Base-by-base conservation (phyloP, 2,797 vertebrate species). In the Caiman crocodilus region DNA sequence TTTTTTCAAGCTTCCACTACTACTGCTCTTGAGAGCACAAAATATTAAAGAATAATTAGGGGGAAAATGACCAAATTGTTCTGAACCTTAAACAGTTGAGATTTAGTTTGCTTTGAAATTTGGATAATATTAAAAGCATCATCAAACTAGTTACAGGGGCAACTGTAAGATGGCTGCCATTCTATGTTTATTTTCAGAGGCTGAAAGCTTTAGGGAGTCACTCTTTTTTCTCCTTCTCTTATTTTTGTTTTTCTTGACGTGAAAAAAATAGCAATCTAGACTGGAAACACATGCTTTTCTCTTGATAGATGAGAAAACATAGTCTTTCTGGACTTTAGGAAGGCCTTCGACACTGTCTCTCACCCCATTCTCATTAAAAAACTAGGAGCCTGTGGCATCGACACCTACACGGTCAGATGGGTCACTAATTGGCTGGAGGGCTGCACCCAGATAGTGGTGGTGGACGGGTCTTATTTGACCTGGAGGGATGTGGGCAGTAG, bases 31-130 rank as follows among this genome's bases (percentile, higher is more conserved):
- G n/a, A 42, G 1, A 12, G 59, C 32, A 16, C 35, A 82, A 91
- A 84, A 3, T 30, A 30, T 26, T 15, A 55, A 83, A 89, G 74
- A 60, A 58, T 6, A 81, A 91, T 87, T 20, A 90, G 59, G 88
- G 91, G 78, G 76, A 82, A 56, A 7, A 55, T 56, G 17, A 5
- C 0, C 4, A 17, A 23, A 61, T 56, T 94, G 91, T 76, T 96
- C 93, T 92, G 59, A 58, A 85, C 94, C 82, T 92, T 63, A 55
- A 85, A 94, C 82, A 65, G 84, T 92, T 86, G 12, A 4, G n/a
- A 28, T 94, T 94, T 95, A 93, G 90, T 96, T 96, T 95, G 94
- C 93, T 94, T 95, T 94, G 89, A 79, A 86, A 91, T 90, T 82
- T 95, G 92, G 93, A 87, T 89, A 65, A 60, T 76, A 50, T 59